Conservation (phyloP, 2,113 vertebrate genomes). For the Isurus oxyrinchus region DNA sequence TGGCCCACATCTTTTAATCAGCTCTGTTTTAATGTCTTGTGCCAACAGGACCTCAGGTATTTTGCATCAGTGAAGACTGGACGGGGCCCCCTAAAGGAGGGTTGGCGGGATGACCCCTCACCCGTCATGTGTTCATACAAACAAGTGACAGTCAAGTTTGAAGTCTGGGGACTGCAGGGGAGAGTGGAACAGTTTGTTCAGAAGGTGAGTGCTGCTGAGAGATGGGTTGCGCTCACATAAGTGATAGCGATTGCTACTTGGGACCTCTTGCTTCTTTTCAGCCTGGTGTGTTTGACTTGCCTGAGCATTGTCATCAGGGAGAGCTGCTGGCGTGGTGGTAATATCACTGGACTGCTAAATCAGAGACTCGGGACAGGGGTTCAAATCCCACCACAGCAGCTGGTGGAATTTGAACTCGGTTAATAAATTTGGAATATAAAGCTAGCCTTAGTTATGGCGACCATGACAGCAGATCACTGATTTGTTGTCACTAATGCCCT, state of each 20-base stretch:
- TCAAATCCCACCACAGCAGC: too few species aligned
- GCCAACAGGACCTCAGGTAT: conserved; percentile 55
- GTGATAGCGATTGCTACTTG: too few species aligned
- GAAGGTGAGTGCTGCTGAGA: conserved; percentile 50
- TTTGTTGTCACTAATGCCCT: too few species aligned
- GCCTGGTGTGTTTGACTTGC: background rate
- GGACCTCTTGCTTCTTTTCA: background rate
- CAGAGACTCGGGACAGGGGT: too few species aligned
- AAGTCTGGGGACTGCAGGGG: conserved; percentile 65
- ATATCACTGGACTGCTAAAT: too few species aligned
- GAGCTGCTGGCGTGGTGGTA: too few species aligned
- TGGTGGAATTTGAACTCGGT: too few species aligned
- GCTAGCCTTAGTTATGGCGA: too few species aligned
- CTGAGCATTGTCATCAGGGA: background rate
- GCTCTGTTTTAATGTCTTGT: background rate
- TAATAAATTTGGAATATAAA: too few species aligned
- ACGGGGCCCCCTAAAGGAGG: conserved; percentile 56
- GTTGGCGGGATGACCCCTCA: conserved; percentile 54
- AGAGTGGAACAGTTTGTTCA: conserved; percentile 63
- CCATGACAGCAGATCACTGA: too few species aligned
- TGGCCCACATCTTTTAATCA: background rate
- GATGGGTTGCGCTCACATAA: background rate
- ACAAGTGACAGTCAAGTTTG: conserved; percentile 62
- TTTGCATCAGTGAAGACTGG: conserved; percentile 58
- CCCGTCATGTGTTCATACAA: conserved; percentile 70